Conservation (phyloP, 2,113 vertebrate species). For the Strix aluco region DNA sequence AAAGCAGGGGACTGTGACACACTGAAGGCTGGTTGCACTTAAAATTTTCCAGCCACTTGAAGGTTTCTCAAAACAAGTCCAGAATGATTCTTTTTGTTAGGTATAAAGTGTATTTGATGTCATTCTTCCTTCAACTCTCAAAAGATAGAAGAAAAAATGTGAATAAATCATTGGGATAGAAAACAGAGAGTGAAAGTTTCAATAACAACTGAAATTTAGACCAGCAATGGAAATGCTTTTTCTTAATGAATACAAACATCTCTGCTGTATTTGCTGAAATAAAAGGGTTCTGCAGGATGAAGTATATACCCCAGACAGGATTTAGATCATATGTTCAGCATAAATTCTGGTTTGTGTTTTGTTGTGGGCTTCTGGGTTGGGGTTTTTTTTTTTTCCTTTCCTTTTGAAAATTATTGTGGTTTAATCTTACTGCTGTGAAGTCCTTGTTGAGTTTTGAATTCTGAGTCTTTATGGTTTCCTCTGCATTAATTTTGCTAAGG, state of each 20-base stretch:
- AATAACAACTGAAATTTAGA: neutral
- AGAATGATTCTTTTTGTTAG: neutral
- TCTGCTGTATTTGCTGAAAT: neutral
- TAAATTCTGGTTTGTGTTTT: neutral
- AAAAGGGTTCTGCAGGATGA: neutral
- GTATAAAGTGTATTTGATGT: neutral
- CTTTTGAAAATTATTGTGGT: neutral
- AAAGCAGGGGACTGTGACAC: neutral
- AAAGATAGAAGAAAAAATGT: neutral
- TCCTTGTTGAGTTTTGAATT: neutral
- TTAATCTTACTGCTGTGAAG: neutral
- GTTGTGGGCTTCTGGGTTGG: neutral
- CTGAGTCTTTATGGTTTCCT: neutral
- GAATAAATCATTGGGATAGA: neutral
- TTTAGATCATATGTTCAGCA: neutral
- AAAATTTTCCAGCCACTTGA: neutral
- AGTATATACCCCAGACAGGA: neutral
- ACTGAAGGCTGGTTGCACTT: neutral
- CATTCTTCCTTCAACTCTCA: neutral
- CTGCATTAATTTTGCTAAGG: no score
- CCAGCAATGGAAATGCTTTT: neutral
- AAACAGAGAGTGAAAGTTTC: neutral
- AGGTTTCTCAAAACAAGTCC: neutral
- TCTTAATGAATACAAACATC: neutral
- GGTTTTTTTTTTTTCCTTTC: no score